These are phyloP conservation scores for Carcinoscorpius rotundicauda DNA, from an alignment of 1,140 invertebrate species.

Conservation along the genomic window DNA sequence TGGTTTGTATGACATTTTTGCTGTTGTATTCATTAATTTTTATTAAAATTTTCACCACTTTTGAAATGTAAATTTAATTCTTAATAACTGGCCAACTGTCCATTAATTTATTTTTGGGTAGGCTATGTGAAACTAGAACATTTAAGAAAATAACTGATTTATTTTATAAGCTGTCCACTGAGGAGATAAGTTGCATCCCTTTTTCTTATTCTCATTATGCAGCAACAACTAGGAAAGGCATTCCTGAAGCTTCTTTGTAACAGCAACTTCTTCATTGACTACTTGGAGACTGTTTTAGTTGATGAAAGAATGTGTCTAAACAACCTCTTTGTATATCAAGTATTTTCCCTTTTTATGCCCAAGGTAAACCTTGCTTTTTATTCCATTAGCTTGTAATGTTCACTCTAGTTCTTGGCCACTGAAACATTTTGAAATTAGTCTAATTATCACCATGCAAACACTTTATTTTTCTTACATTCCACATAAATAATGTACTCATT, in stretches of 20 bases:
- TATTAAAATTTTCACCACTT: too few relatives aligned
- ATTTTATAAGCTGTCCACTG: too few relatives aligned
- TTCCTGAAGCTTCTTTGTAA: conserved; percentile 60
- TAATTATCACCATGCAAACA: neutral
- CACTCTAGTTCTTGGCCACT: neutral
- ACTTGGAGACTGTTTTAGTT: conserved; percentile 63
- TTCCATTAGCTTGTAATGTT: conserved; percentile 1
- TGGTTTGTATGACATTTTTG: neutral
- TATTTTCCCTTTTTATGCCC: conserved; percentile 66
- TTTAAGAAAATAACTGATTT: too few relatives aligned
- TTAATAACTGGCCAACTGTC: too few relatives aligned
- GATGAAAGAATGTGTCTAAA: conserved; percentile 65
- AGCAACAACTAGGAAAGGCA: conserved; percentile 53
- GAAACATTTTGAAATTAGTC: neutral
- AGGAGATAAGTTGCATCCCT: too few relatives aligned
- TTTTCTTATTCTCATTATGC: too few relatives aligned
- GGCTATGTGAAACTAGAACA: too few relatives aligned
- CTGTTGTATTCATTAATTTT: too few relatives aligned
- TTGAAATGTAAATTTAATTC: too few relatives aligned
- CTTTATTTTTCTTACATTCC: neutral
- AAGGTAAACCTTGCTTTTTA: conserved; percentile 41
- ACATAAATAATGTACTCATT: conserved; percentile 5
- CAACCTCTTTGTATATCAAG: conserved; percentile 62
- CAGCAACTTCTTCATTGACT: conserved; percentile 66
- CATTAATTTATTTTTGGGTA: too few relatives aligned